Conservation (phyloP, 2,888 invertebrate genomes). For the Thera britannica region DNA sequence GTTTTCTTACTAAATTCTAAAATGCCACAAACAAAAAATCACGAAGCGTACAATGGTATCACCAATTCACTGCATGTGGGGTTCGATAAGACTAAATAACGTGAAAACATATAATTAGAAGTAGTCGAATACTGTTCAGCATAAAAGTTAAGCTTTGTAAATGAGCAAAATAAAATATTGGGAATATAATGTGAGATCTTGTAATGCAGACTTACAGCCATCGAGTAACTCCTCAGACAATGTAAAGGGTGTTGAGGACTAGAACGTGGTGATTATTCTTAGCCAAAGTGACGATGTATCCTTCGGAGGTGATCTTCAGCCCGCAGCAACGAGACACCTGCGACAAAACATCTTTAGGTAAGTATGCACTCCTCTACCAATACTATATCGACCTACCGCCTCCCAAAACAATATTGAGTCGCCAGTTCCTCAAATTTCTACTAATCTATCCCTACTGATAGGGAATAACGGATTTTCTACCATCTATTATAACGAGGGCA, state of each 20-base stretch:
- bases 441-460: too few species aligned
- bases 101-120: constrained; percentile 80
- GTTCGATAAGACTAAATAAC: constrained; percentile 72
- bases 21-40: constrained; percentile 68
- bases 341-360: constrained; percentile 32
- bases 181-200: constrained; percentile 85
- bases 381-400: too few species aligned
- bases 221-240: constrained; percentile 89
- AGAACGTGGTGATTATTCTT: constrained; percentile 99
- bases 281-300: constrained; percentile 97
- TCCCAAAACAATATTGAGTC: too few species aligned
- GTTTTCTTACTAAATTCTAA: constrained; percentile 59
- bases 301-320: constrained; percentile 98
- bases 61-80: constrained; percentile 72
- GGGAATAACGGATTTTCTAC: too few species aligned
- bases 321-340: constrained; percentile 99
- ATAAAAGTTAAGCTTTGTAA: constrained; percentile 83
- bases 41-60: constrained; percentile 65
- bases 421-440: too few species aligned
- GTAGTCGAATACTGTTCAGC: constrained; percentile 84
- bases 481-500: too few species aligned
- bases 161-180: constrained; percentile 84
- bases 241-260: constrained; percentile 96
- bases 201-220: constrained; percentile 85
- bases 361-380: too few species aligned